A percentile compares a stretch with the other conserved stretches of the same genome.
phyloP scores from a whole-genome alignment of 2,797 vertebrate species.

The Rhinophrynus dorsalis region DNA sequence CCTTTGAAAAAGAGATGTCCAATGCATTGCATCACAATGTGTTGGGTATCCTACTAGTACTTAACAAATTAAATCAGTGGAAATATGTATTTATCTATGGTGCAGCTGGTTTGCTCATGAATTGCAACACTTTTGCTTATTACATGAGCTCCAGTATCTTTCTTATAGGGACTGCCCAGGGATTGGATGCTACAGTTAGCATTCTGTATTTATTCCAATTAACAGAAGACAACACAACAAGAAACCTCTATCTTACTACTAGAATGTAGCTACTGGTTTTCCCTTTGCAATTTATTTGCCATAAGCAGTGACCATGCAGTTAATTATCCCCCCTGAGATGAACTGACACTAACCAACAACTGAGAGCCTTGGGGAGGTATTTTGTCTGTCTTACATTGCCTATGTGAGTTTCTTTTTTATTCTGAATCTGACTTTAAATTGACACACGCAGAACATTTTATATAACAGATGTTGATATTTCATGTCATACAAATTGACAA shows the following conservation, averaged over 20 bases:
- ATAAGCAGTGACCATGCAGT: constrained; percentile 38
- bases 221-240: constrained; percentile 38
- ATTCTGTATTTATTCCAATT: constrained; percentile 42
- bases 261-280: constrained; percentile 45
- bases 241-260: constrained; percentile 29
- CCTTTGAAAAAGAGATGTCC: too few species aligned
- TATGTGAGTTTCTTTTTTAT: not conserved
- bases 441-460: not conserved
- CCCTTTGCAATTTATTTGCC: constrained; percentile 38
- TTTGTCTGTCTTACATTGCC: not conserved
- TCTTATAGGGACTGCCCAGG: constrained; percentile 3
- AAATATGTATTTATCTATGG: too few species aligned
- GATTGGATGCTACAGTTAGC: constrained; percentile 39
- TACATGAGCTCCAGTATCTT: too few species aligned
- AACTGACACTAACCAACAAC: constrained; percentile 18
- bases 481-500: too few species aligned
- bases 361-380: constrained; percentile 8
- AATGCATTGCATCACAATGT: too few species aligned
- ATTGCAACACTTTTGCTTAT: too few species aligned
- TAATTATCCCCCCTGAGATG: constrained; percentile 45
- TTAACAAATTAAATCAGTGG: too few species aligned
- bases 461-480: too few species aligned
- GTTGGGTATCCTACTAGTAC: too few species aligned
- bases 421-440: too few species aligned
- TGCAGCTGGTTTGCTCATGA: too few species aligned